A percentile compares a stretch with the other conserved stretches of the same genome.
phyloP scores from a whole-genome alignment of 1,140 invertebrate genomes.

The Melipona quadrifasciata region DNA sequence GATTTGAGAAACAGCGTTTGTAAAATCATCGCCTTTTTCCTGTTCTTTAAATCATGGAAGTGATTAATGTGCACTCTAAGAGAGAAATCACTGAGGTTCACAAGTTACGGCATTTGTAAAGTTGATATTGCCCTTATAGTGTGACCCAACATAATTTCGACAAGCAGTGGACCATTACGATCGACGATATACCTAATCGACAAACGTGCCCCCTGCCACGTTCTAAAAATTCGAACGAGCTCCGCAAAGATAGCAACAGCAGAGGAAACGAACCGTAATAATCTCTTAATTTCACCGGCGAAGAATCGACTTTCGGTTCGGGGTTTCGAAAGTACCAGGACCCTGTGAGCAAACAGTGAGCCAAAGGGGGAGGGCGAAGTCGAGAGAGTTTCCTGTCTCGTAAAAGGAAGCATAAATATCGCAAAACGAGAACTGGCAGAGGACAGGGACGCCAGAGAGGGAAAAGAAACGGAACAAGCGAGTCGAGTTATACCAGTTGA shows the following conservation, averaged over 20 bases:
- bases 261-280: background rate
- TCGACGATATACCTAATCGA: too few species aligned
- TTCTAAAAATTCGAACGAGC: background rate
- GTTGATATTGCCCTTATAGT: too few species aligned
- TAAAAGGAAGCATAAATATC: conserved; percentile 10
- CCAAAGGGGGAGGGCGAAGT: background rate
- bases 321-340: background rate
- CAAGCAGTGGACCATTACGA: too few species aligned
- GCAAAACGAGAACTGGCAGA: background rate
- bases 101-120: too few species aligned
- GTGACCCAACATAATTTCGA: too few species aligned
- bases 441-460: background rate
- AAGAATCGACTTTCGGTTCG: background rate
- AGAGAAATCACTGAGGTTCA: too few species aligned
- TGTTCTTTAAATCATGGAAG: too few species aligned
- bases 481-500: conserved; percentile 40
- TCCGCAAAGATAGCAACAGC: background rate
- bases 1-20: too few species aligned
- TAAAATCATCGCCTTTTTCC: too few species aligned
- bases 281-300: background rate
- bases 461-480: conserved; percentile 2
- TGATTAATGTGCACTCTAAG: too few species aligned
- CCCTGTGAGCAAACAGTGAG: background rate
- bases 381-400: background rate
- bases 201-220: too few species aligned